Evolutionary conservation across 1,140 invertebrate species (phyloP).

Genomic region (Aphaenogaster ashmeadi): DNA sequence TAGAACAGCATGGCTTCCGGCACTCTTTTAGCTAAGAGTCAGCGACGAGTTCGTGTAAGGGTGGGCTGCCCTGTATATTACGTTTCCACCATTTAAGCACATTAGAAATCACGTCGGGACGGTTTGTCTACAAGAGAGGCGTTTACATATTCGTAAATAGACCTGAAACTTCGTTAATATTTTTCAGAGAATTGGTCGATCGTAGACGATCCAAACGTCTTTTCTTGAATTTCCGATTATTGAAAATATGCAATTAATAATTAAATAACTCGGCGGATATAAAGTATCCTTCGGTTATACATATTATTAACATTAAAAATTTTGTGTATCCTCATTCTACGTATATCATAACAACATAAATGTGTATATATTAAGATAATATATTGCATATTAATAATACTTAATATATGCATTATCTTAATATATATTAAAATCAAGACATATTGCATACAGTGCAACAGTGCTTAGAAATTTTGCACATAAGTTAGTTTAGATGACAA

Average conservation of each 20-base stretch:
- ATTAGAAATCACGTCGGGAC: conserved; percentile 62
- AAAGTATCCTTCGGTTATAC: background rate
- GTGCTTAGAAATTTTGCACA: conserved; percentile 36
- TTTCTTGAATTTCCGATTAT: background rate
- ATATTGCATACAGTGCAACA: background rate
- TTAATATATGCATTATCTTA: background rate
- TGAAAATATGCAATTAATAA: conserved; percentile 19
- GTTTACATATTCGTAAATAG: conserved; percentile 32
- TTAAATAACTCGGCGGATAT: background rate
- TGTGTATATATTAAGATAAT: conserved; percentile 14
- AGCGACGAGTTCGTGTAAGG: conserved; percentile 85
- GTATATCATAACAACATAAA: background rate
- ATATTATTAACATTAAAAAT: background rate
- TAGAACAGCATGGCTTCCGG: conserved; percentile 83
- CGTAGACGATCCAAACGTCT: background rate
- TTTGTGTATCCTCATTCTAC: background rate
- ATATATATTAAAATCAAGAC: background rate
- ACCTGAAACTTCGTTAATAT: background rate
- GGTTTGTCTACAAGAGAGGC: conserved; percentile 3
- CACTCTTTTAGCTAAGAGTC: conserved; percentile 80
- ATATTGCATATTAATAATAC: background rate
- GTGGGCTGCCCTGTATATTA: conserved; percentile 84
- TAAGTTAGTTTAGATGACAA: conserved; percentile 43
- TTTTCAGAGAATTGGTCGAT: conserved; percentile 4
- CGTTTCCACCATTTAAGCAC: conserved; percentile 72